A percentile compares a stretch with the other conserved stretches of the same genome.
Evolutionary conservation across 2,797 vertebrate genomes (phyloP).

Genomic region (Saxicola maurus): DNA sequence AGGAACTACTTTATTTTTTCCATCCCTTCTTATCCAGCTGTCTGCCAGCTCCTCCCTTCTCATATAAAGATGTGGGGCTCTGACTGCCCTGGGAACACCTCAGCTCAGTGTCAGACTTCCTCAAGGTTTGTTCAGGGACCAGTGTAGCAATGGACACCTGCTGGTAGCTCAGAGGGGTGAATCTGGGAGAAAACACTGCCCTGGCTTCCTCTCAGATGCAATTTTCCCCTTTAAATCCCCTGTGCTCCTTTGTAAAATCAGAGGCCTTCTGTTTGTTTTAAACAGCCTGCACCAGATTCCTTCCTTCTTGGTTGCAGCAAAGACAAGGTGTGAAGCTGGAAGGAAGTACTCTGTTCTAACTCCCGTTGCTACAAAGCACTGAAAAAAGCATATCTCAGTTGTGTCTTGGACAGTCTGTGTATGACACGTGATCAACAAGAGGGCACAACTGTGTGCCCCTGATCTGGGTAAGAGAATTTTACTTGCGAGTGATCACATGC

Average conservation of each 20-base stretch:
- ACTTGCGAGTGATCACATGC: not conserved
- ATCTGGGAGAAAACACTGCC: not conserved
- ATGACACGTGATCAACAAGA: not conserved
- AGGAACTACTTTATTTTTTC: not conserved
- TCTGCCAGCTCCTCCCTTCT: not conserved
- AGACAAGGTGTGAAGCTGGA: not conserved
- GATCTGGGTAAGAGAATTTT: slow-evolving; percentile 2
- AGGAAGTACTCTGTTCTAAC: not conserved
- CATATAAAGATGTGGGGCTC: not conserved
- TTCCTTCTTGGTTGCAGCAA: not conserved
- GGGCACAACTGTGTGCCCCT: not conserved
- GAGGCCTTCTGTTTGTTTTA: not conserved
- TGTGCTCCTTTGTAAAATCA: not conserved
- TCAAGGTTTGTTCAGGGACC: not conserved
- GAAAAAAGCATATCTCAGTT: fast-evolving
- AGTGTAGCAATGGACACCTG: fast-evolving
- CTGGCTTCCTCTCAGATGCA: not conserved
- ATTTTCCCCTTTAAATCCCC: not conserved
- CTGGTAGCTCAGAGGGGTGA: not conserved
- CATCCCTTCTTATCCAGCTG: fast-evolving
- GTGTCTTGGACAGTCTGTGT: not conserved
- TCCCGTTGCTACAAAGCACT: not conserved
- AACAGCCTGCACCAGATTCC: too few species aligned
- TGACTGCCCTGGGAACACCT: not conserved
- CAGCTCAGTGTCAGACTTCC: not conserved